Evolutionary conservation across 2,113 vertebrate genomes (phyloP).

Genomic region (Brevimyrus niger): DNA sequence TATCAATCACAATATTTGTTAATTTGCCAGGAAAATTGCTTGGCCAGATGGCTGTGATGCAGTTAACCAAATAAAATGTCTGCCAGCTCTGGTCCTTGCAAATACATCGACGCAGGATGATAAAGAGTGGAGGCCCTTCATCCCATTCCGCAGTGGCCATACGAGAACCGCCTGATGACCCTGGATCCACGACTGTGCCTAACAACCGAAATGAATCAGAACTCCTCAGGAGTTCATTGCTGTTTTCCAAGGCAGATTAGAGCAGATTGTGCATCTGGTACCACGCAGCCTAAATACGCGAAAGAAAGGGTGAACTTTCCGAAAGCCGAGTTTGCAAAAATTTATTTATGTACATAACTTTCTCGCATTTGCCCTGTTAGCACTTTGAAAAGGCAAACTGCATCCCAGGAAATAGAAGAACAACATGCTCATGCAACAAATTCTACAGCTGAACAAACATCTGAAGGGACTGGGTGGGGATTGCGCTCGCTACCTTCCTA

Average conservation of each 20-base stretch:
- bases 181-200: not conserved
- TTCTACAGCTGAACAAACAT: slow-evolving; percentile 7
- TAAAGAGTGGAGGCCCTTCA: not conserved
- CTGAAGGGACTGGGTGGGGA: not conserved
- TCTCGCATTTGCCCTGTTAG: not conserved
- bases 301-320: not conserved
- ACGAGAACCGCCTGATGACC: not conserved
- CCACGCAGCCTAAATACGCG: not conserved
- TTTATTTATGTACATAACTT: not conserved
- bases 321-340: not conserved
- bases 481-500: not conserved
- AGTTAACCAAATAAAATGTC: not conserved
- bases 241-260: not conserved
- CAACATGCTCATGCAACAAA: not conserved
- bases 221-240: not conserved
- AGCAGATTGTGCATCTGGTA: not conserved
- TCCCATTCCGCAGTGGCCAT: not conserved
- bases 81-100: not conserved
- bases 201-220: not conserved
- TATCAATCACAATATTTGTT: not conserved
- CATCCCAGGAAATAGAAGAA: not conserved
- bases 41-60: not conserved
- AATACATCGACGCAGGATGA: not conserved
- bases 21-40: not conserved
- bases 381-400: not conserved